Percentiles rank a stretch among this genome's conserved stretches.
These are phyloP conservation scores for Leucophenga montana DNA, from an alignment of 2,888 invertebrate species.

Conservation along the genomic window DNA sequence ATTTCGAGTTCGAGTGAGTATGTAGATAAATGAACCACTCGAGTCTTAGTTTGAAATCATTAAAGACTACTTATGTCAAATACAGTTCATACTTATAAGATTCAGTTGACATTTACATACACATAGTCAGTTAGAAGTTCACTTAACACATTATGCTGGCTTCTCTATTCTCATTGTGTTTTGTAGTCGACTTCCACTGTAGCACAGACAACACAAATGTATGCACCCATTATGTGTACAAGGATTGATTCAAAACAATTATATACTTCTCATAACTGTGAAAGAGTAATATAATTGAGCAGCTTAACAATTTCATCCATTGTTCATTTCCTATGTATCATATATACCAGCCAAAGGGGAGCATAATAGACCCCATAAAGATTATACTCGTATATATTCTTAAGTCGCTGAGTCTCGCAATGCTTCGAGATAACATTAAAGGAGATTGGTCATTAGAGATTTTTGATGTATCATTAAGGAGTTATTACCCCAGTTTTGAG, in stretches of 20 bases:
- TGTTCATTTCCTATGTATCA: no score
- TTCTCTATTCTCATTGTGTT: background rate
- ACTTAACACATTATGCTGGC: background rate
- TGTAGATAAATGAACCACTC: background rate
- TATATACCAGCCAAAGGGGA: no score
- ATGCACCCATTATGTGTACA: slow-evolving; percentile 44
- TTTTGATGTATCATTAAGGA: no score
- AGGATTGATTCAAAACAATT: background rate
- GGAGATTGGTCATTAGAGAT: no score
- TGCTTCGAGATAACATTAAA: no score
- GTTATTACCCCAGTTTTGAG: no score
- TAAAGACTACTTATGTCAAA: slow-evolving; percentile 62
- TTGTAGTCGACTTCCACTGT: slow-evolving; percentile 46
- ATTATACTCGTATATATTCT: no score
- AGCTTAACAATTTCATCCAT: no score
- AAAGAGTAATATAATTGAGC: no score
- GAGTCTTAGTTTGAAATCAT: slow-evolving; percentile 54
- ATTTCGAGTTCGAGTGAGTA: background rate
- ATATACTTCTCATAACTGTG: background rate
- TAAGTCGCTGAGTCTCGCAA: no score
- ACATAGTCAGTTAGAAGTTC: slow-evolving; percentile 22
- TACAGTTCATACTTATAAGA: slow-evolving; percentile 46
- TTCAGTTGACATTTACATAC: slow-evolving; percentile 2
- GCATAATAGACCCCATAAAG: no score
- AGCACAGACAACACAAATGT: slow-evolving; percentile 42